Evolutionary conservation across 2,797 vertebrate species (phyloP), one percentile per base, ranked within the genome.

Genomic region (Rhyacichthys aspro): DNA sequence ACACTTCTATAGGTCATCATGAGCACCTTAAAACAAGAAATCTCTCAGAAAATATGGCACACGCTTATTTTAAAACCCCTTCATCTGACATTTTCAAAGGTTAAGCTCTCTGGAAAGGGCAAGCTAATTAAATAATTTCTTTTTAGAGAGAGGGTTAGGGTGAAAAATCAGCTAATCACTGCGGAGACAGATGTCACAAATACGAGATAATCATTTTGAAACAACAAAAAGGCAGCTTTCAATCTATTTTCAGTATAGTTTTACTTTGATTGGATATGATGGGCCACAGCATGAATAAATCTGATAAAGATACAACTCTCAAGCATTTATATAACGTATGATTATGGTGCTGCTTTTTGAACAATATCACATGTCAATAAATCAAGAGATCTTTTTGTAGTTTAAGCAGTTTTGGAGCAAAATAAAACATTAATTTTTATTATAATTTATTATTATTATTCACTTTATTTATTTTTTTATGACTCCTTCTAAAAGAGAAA

Each of bases 81-180:
- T 81, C 71, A 87, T 75, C 84, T 90, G 87, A 88, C 91, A 90
- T 93, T 92, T 90, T 43, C 56, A 91, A 93, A 91, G 89, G 88
- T 91, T 92, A 88, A 87, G 76, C 82, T 86, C 60, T 39, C 50
- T 44, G 38, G 61, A 92, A 93, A 91, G 88, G 90, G 80, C 86
- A 90, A 80, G 72, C 82, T 89, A 86, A 90, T 88, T 89, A 87
- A 78, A 89, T 73, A 81, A 86, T 80, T 83, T 82, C 61, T 63
- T 64, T 67, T 79, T 61, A 82, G 79, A 86, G 64, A 83, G 75
- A 74, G 18, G 17, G 16, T n/a, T n/a, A 23, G 36, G 18, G 37
- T 75, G 54, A 70, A 78, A 59, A 57, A 70, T 75, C 65, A 79
- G 52, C 53, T 83, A 79, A 88, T 88, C 77, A 85, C 68, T 53